These are phyloP conservation scores for Phalacrocorax aristotelis DNA, from an alignment of 2,113 vertebrate species.

Conservation along the genomic window DNA sequence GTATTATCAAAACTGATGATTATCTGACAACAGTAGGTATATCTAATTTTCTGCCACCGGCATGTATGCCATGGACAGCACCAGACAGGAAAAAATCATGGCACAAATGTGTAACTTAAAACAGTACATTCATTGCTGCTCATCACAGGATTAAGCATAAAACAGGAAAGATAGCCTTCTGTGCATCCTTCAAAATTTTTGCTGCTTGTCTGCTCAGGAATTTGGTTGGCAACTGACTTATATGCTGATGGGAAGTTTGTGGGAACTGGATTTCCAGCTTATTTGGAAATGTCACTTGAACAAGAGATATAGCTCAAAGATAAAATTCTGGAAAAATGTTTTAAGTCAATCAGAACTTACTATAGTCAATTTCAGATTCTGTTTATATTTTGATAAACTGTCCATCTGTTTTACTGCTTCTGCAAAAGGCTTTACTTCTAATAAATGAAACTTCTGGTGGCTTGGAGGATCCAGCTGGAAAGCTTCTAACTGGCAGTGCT, in stretches of 20 bases:
- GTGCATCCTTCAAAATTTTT: neutral
- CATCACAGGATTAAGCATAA: neutral
- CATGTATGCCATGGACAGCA: neutral
- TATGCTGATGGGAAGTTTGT: neutral
- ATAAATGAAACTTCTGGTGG: neutral
- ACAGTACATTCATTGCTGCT: neutral
- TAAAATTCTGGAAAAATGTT: neutral
- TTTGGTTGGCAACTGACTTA: neutral
- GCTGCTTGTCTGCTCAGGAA: neutral
- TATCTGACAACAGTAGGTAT: neutral
- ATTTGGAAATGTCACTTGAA: neutral
- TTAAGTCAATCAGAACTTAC: neutral
- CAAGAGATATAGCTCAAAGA: neutral
- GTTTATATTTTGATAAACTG: neutral
- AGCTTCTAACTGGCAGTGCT: neutral
- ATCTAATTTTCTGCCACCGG: neutral
- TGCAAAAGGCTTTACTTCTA: neutral
- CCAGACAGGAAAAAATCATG: neutral
- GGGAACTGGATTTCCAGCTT: neutral
- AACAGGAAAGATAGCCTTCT: neutral
- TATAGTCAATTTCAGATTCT: neutral
- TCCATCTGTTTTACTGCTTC: neutral
- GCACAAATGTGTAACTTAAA: neutral
- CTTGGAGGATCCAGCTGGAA: neutral
- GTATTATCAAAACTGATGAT: neutral